These are phyloP conservation scores for Saturnia pavonia DNA, from an alignment of 2,888 invertebrate genomes.

Conservation along the genomic window DNA sequence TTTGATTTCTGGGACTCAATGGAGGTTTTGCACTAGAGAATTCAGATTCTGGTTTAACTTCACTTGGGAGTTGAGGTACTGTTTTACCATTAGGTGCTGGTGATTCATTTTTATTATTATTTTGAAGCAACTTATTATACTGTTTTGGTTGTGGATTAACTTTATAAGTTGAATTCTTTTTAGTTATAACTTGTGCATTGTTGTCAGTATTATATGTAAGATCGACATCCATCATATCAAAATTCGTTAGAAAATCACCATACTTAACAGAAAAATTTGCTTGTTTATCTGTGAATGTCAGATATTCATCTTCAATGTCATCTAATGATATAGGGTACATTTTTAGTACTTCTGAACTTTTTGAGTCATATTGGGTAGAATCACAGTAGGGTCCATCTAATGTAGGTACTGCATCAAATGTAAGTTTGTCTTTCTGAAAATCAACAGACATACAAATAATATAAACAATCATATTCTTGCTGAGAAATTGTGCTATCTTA, in stretches of 20 bases:
- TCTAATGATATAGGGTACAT: conserved; percentile 52
- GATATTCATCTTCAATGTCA: conserved; percentile 66
- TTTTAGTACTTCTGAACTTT: conserved; percentile 33
- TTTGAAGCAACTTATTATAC: neutral
- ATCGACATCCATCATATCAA: conserved; percentile 47
- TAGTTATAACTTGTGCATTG: conserved; percentile 21
- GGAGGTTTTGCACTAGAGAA: neutral
- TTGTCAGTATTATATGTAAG: conserved; percentile 31
- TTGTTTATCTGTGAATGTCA: conserved; percentile 54
- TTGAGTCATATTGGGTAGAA: conserved; percentile 34
- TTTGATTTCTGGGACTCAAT: neutral
- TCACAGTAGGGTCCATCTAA: conserved; percentile 69
- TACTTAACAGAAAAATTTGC: conserved; percentile 65
- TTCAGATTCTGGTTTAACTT: neutral
- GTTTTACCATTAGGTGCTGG: too few species aligned
- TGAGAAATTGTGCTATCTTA: neutral
- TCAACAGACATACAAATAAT: conserved; percentile 20
- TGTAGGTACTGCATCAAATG: conserved; percentile 80
- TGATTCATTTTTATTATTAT: conserved; percentile 2
- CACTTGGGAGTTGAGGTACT: too few species aligned
- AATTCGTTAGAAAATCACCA: conserved; percentile 67
- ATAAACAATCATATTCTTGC: conserved; percentile 7
- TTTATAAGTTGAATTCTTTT: neutral
- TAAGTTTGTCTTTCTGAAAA: conserved; percentile 79
- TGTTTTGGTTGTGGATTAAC: neutral